A percentile compares a stretch with the other conserved stretches of the same genome.
phyloP scores from a whole-genome alignment of 2,797 vertebrate species.

The Xyrichtys novacula region DNA sequence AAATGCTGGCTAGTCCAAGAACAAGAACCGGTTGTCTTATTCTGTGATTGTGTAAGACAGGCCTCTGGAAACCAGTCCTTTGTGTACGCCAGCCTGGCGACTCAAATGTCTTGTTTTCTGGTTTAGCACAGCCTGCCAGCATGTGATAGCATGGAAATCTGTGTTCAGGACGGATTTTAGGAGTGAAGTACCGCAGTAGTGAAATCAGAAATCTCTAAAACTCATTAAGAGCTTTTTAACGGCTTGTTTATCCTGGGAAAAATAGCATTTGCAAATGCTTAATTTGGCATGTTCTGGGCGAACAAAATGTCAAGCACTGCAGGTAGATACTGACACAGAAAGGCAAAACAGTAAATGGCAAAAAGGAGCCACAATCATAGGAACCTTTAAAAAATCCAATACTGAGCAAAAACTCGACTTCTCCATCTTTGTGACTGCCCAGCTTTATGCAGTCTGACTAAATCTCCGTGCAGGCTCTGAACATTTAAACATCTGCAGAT shows the following conservation, averaged over 20 bases:
- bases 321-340: slow-evolving; percentile 46
- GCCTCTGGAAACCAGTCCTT: slow-evolving; percentile 68
- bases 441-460: slow-evolving; percentile 41
- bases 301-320: slow-evolving; percentile 48
- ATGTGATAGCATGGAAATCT: slow-evolving; percentile 40
- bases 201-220: slow-evolving; percentile 42
- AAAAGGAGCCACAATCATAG: slow-evolving; percentile 52
- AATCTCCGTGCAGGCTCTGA: slow-evolving; percentile 48
- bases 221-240: slow-evolving; percentile 22
- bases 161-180: slow-evolving; percentile 32
- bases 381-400: slow-evolving; percentile 28
- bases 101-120: slow-evolving; percentile 62
- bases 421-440: slow-evolving; percentile 63
- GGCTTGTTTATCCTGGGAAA: slow-evolving; percentile 27
- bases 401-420: slow-evolving; percentile 30
- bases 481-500: slow-evolving; percentile 42
- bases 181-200: slow-evolving; percentile 15
- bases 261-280: slow-evolving; percentile 46
- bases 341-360: slow-evolving; percentile 52
- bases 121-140: slow-evolving; percentile 49
- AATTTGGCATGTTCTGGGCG: slow-evolving; percentile 58
- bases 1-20: slow-evolving; percentile 70
- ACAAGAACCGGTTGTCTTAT: slow-evolving; percentile 63
- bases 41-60: slow-evolving; percentile 73
- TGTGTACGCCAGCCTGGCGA: slow-evolving; percentile 49